Percentiles rank a stretch among this genome's conserved stretches.
Conservation (phyloP, 1,140 invertebrate species). For the Pollicipes pollicipes region DNA sequence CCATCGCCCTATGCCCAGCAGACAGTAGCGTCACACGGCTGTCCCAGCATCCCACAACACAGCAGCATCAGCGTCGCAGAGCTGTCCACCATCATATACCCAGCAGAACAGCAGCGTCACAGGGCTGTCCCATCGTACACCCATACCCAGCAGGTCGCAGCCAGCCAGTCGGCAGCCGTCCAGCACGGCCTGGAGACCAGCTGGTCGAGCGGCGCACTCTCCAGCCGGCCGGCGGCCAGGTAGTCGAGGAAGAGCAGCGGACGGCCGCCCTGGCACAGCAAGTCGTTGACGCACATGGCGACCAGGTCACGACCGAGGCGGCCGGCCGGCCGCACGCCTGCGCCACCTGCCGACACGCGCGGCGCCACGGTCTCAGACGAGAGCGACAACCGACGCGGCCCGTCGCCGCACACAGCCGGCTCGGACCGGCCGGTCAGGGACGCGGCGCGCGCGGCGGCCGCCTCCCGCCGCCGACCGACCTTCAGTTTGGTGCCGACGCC, state of each 20-base stretch:
- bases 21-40: too few relatives aligned
- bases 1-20: too few relatives aligned
- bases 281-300: conserved; percentile 95
- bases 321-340: conserved; percentile 55
- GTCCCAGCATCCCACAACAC: too few relatives aligned
- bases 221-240: conserved; percentile 63
- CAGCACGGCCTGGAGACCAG: conserved; percentile 69
- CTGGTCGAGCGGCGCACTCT: conserved; percentile 49
- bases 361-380: neutral
- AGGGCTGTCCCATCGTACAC: neutral
- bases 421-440: too few relatives aligned
- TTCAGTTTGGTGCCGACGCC: conserved; percentile 92
- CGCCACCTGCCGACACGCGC: conserved; percentile 48
- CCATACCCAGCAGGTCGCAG: conserved; percentile 68
- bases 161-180: conserved; percentile 68
- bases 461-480: too few relatives aligned
- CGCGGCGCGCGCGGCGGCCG: too few relatives aligned
- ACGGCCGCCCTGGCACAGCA: conserved; percentile 82
- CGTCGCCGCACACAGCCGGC: too few relatives aligned
- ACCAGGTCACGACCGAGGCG: conserved; percentile 85
- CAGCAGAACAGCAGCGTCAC: too few relatives aligned
- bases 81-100: too few relatives aligned
- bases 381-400: conserved; percentile 3
- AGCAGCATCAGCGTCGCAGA: too few relatives aligned
- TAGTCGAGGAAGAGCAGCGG: conserved; percentile 93